Evolutionary conservation across 2,113 vertebrate genomes (phyloP).

Genomic region (Brachyhypopomus gauderio): DNA sequence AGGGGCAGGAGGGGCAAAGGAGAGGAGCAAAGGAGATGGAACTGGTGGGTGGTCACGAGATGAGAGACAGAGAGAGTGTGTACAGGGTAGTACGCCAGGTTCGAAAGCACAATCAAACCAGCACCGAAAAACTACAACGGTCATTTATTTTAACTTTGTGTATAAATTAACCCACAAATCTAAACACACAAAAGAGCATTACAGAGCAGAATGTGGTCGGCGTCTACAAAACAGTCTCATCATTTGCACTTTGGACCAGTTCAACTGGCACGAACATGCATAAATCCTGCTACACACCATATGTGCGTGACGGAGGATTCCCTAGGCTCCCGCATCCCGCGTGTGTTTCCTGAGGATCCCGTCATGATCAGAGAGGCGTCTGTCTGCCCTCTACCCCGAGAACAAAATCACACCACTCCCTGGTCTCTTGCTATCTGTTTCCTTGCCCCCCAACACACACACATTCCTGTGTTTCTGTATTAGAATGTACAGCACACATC

Average conservation of each 20-base stretch:
- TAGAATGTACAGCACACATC: too few species aligned
- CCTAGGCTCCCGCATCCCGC: background rate
- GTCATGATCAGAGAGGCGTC: slow-evolving; percentile 26
- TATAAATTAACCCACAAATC: background rate
- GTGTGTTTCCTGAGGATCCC: slow-evolving; percentile 14
- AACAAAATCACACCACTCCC: slow-evolving; percentile 38
- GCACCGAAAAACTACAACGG: background rate
- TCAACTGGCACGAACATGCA: background rate
- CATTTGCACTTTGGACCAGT: too few species aligned
- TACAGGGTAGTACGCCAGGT: background rate
- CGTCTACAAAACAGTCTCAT: background rate
- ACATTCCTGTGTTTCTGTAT: too few species aligned
- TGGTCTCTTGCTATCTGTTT: slow-evolving; percentile 17
- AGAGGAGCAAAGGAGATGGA: slow-evolving; percentile 3
- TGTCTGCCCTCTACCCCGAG: slow-evolving; percentile 16
- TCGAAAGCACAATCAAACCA: slow-evolving; percentile 34
- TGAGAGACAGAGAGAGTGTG: background rate
- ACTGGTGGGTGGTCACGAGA: background rate
- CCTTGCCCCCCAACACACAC: background rate
- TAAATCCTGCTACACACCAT: background rate
- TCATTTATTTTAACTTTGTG: background rate
- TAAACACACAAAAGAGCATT: background rate
- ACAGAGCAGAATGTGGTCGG: background rate
- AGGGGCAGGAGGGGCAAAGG: background rate
- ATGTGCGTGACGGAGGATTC: background rate